These are phyloP conservation scores for Ceratitis capitata DNA, from an alignment of 1,140 invertebrate genomes.

Conservation along the genomic window DNA sequence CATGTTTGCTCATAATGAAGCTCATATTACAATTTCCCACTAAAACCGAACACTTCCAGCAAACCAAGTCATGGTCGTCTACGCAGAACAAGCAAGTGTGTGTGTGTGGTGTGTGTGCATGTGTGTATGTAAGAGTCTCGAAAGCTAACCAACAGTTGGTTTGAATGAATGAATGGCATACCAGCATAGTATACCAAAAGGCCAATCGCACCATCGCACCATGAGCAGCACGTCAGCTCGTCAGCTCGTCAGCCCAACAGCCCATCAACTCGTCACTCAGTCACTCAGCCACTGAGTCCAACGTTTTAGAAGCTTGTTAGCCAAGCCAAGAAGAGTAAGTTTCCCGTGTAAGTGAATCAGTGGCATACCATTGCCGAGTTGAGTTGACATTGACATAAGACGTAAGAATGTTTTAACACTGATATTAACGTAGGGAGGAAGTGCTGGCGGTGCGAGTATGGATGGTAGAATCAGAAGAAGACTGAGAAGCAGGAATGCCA, in stretches of 20 bases:
- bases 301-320: neutral
- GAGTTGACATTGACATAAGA: conserved; percentile 3
- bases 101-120: neutral
- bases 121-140: neutral
- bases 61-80: no score
- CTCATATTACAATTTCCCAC: conserved; percentile 23
- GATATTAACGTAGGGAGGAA: neutral
- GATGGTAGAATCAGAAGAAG: neutral
- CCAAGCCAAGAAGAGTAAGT: no score
- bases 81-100: no score
- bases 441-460: neutral
- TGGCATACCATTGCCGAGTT: neutral
- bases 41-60: conserved; percentile 2
- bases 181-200: neutral
- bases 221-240: no score
- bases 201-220: neutral
- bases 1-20: conserved; percentile 6
- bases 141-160: neutral
- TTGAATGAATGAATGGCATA: neutral
- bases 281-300: neutral
- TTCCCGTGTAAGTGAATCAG: neutral
- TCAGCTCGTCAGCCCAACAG: neutral
- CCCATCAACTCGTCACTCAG: neutral
- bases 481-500: neutral
- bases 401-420: neutral